Evolutionary conservation across 2,113 vertebrate genomes (phyloP).

Genomic region (Cranoglanis bouderius): DNA sequence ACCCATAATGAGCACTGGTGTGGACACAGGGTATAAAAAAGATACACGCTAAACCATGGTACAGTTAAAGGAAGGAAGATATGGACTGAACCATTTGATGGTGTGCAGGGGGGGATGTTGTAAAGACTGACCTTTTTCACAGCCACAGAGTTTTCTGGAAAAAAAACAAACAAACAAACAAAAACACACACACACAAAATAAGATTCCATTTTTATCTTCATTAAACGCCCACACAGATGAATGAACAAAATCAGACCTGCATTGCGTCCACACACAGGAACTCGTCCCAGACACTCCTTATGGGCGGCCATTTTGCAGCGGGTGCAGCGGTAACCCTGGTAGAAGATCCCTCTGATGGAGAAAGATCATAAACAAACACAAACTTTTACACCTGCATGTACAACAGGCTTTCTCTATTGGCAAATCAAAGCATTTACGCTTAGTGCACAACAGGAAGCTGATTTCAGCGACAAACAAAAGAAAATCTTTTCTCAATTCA

Average conservation of each 20-base stretch:
- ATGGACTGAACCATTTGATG: not conserved
- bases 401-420: not conserved
- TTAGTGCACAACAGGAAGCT: not conserved
- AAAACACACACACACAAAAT: not conserved
- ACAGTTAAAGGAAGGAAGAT: not conserved
- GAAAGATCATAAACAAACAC: not conserved
- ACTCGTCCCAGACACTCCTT: conserved; percentile 93
- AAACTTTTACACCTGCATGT: not conserved
- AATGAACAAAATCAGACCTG: conserved; percentile 68
- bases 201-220: not conserved
- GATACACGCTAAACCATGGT: not conserved
- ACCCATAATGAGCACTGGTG: not conserved
- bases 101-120: not conserved
- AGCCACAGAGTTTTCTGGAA: conserved; percentile 37
- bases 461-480: not conserved
- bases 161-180: not conserved
- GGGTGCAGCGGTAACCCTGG: conserved; percentile 88
- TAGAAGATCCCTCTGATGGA: conserved; percentile 85
- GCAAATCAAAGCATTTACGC: not conserved
- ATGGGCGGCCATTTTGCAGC: conserved; percentile 86
- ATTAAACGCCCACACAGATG: not conserved
- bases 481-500: too few relatives aligned
- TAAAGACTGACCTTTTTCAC: conserved; percentile 46
- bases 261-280: conserved; percentile 74
- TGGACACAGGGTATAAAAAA: not conserved